Conservation (phyloP, 2,797 vertebrate genomes). For the Tinamus major region DNA sequence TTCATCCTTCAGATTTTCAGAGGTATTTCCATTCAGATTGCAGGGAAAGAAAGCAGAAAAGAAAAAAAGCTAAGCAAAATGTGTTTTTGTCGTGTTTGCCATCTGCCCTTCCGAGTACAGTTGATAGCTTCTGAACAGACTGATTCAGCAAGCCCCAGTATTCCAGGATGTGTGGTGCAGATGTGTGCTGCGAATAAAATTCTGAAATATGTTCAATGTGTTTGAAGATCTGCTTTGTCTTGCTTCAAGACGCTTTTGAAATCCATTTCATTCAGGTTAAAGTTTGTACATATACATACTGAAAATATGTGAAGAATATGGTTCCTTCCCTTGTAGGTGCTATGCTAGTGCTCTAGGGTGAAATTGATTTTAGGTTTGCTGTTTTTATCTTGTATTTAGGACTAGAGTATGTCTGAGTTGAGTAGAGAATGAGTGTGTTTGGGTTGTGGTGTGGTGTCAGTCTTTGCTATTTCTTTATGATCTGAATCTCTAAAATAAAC, state of each 20-base stretch:
- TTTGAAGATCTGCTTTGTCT: neutral
- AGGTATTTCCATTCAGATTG: neutral
- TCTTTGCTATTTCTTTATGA: neutral
- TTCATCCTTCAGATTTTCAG: neutral
- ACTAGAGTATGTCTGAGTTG: no score
- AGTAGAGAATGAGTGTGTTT: no score
- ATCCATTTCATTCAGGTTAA: constrained; percentile 15
- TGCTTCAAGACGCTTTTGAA: neutral
- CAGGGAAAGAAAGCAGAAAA: neutral
- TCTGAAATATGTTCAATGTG: neutral
- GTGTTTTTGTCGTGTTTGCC: neutral
- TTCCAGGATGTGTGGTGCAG: neutral
- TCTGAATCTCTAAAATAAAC: neutral
- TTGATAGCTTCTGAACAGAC: neutral
- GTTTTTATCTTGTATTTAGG: neutral
- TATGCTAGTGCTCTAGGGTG: neutral
- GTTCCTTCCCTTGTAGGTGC: neutral
- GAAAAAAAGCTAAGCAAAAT: neutral
- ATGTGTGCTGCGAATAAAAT: neutral
- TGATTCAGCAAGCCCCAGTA: neutral
- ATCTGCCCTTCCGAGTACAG: neutral
- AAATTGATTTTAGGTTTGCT: neutral
- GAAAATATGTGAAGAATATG: neutral
- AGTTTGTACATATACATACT: neutral
- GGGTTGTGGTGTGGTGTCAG: neutral